Evolutionary conservation across 2,113 vertebrate genomes (phyloP), one percentile per base, ranked within the genome.

Genomic region (Rhea pennata): DNA sequence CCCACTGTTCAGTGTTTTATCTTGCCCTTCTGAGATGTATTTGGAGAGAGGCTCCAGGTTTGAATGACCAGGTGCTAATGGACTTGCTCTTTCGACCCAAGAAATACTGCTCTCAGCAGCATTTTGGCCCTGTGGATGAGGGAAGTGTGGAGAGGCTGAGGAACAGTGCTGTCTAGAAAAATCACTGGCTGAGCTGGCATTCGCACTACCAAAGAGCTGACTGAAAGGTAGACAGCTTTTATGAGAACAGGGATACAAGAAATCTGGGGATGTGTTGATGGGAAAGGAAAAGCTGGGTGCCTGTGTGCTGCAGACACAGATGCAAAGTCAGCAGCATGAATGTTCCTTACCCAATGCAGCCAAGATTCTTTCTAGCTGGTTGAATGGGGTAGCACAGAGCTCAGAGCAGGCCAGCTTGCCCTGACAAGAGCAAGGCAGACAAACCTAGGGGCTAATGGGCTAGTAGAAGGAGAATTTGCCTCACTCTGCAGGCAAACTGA

Each of bases 211-310:
- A 19, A 72, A 75, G 46, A 56, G 51, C 59, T 88, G 76, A 54
- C 6, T 46, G 76, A 71, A 77, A 83, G 79, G 54, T 36, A 92
- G 42, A 84, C 42, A 51, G 83, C 39, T 93, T 81, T 87, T 78
- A 84, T 73, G 53, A 73, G 81, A 95, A 72, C 14, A 42, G 46
- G 12, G n/a, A 89, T n/a, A 17, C 0, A 1, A 67, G 39, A 81
- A 42, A 75, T 59, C 39, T 6, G 6, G 44, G 24, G 21, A 85
- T 44, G 39, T 36, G 27, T 10, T 79, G 48, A 56, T 3, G 5
- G 31, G 75, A n/a, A 61, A 84, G 61, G 46, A 90, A 87, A 87
- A 88, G 44, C 39, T 56, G 48, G 6, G 56, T 69, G 56, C 11
- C 56, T 67, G 40, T 42, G 66, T 8, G 29, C 72, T 86, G 72